Evolutionary conservation across 2,888 invertebrate genomes (phyloP).

Genomic region (Fragum sueziense): DNA sequence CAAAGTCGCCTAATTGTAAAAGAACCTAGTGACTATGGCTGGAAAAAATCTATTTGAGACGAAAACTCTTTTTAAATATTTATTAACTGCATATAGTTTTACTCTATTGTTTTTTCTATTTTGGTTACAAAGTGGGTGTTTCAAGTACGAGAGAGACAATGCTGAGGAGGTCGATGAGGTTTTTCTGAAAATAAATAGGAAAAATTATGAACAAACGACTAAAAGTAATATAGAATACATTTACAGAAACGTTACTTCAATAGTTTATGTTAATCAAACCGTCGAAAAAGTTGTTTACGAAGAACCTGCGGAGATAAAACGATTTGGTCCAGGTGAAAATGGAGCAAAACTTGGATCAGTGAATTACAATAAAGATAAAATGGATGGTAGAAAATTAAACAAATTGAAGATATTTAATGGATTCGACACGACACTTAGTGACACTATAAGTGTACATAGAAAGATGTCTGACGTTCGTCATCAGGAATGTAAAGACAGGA

Average conservation of each 20-base stretch:
- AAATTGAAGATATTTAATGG: constrained; percentile 14
- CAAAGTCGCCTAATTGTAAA: too few species aligned
- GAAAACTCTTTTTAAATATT: too few species aligned
- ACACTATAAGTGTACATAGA: constrained; percentile 33
- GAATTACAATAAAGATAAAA: neutral
- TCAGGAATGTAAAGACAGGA: constrained; percentile 23
- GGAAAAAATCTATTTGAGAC: too few species aligned
- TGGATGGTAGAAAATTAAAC: neutral
- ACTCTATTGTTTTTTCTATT: neutral
- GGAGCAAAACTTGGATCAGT: constrained; percentile 19
- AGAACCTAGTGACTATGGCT: too few species aligned
- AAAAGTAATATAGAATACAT: neutral
- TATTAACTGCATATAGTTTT: neutral
- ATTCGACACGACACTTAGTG: constrained; percentile 46
- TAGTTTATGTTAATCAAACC: constrained; percentile 8
- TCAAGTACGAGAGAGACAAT: neutral
- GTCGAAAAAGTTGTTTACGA: neutral
- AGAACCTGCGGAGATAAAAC: neutral
- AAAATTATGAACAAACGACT: neutral
- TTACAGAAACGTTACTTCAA: constrained; percentile 13
- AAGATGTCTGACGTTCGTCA: constrained; percentile 36
- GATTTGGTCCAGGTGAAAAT: constrained; percentile 47
- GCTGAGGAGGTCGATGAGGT: too few species aligned
- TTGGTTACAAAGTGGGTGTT: neutral
- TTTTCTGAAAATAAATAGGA: neutral